Base-by-base conservation (phyloP, 2,797 vertebrate genomes). In the Nothura maculosa region DNA sequence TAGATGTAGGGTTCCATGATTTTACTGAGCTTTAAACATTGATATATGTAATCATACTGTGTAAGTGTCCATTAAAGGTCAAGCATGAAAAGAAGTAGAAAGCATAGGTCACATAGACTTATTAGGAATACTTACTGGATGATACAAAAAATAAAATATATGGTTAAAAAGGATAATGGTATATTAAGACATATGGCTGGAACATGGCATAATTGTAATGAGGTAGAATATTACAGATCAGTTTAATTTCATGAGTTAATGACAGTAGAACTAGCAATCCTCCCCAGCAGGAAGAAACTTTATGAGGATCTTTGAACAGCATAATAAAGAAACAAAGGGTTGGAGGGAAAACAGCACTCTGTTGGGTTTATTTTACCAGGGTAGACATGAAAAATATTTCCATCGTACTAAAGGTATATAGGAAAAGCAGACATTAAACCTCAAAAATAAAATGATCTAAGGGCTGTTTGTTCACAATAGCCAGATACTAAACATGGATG, bases 41-140 rank as follows among this genome's bases (percentile, higher is more conserved):
- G 3, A 42, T 77, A 61, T 2, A 64, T 7, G 17, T 36, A 67
- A 63, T 58, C 32, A 57, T 74, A 32, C 38, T 45, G 61, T 22
- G 67, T 0, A 5, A 67, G 22, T 58, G 32, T 80, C 40, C 80
- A n/a, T n/a, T 68, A 74, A 77, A 87, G 40, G 15, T 64, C 40
- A 78, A 75, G 22, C 82, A 68, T 28, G 16, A 72, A 68, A 74
- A 28, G 40, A 84, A 79, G 63, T 76, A 88, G 73, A 20, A 85
- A 8, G 16, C 11, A 80, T 73, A 63, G 48, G 14, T 30, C 27
- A 18, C 10, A 1, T 5, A 58, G 21, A 38, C 80, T 12, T 81
- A 22, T n/a, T 77, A 85, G 28, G 27, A 52, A 55, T 57, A 45
- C 11, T 87, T 76, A 45, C 3, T 47, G 8, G 7, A 45, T 47